A percentile compares a stretch with the other conserved stretches of the same genome.
These are phyloP conservation scores for Dicrostonyx torquatus DNA, from an alignment of 2,797 vertebrate species.

Conservation along the genomic window DNA sequence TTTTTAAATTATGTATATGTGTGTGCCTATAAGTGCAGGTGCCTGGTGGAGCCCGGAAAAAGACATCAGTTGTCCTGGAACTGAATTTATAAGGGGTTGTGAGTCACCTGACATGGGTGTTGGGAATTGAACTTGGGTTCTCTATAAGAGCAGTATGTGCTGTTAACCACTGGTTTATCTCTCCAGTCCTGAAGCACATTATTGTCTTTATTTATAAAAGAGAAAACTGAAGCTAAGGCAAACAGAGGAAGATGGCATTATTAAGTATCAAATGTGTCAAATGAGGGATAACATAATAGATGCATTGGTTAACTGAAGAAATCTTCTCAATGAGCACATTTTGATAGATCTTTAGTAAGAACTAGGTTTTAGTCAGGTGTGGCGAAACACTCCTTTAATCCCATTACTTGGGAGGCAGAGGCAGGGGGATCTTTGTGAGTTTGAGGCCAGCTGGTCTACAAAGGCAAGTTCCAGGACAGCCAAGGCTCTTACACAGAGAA, in stretches of 20 bases:
- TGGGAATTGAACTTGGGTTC: background rate
- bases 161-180: background rate
- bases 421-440: background rate
- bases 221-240: constrained; percentile 1
- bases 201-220: background rate
- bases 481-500: background rate
- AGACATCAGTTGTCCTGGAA: background rate
- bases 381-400: background rate
- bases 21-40: background rate
- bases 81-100: background rate
- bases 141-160: background rate
- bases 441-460: background rate
- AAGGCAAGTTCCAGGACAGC: background rate
- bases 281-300: background rate
- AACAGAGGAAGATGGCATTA: background rate
- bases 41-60: background rate
- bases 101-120: background rate
- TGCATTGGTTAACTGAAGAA: background rate
- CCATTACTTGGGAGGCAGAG: background rate
- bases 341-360: background rate
- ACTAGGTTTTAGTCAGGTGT: background rate
- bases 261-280: background rate
- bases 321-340: background rate
- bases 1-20: background rate
- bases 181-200: background rate